Evolutionary conservation across 2,888 invertebrate genomes (phyloP), one percentile per base, ranked within the genome.

Genomic region (Scaptodrosophila latifasciaeformis): DNA sequence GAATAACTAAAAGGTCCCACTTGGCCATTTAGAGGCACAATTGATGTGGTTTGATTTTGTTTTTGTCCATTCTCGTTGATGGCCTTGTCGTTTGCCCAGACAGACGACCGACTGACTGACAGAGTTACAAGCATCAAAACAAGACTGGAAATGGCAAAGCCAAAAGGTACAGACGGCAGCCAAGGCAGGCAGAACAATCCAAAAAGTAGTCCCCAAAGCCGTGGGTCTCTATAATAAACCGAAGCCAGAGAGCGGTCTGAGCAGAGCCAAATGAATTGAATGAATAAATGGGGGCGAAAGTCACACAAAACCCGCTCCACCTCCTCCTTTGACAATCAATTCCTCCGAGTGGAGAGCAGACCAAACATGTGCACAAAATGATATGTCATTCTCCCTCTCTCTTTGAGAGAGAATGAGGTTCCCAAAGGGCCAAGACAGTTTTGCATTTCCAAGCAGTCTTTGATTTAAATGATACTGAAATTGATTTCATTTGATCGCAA

Each of bases 31-130:
- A 74, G 70, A 62, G 63, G 67, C 68, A 79, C 75, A 75, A 82
- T 81, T 77, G 81, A 75, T 79, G 69, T 67, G 80, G 75, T 81
- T 82, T 82, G 81, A 79, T 82, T 79, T 70, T 64, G 67, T 77
- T 75, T 64, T 66, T 64, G 75, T 59, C 70, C 70, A 49, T n/a
- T n/a, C n/a, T n/a, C n/a, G n/a, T n/a, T n/a, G n/a, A n/a, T n/a
- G n/a, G n/a, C n/a, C n/a, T n/a, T 79, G 72, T 72, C 74, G 24
- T 19, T 18, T n/a, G n/a, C n/a, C n/a, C n/a, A n/a, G n/a, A n/a
- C n/a, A n/a, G n/a, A n/a, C n/a, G 53, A 55, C 24, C 37, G 18
- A 5, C 24, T 24, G 4, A 24, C 24, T 24, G 24, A 24, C 24
- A 5, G 4, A 24, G 24, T 24, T 24, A 7, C 4, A 47, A 48